phyloP scores from a whole-genome alignment of 2,888 invertebrate genomes.

The Hirtodrosophila duncani region DNA sequence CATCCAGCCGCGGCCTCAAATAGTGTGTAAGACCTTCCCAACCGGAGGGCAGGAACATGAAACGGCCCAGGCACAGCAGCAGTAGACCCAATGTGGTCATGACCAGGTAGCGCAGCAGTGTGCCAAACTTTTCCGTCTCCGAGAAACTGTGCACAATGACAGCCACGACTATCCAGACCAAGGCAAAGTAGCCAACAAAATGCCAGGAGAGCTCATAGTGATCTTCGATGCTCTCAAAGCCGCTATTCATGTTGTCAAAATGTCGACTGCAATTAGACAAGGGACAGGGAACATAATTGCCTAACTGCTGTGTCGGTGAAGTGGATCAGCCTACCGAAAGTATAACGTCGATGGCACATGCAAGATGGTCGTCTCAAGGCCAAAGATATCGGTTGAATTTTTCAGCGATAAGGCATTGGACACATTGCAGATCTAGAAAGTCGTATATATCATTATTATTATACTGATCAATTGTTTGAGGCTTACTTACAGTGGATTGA shows the following conservation, averaged over 20 bases:
- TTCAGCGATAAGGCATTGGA: not conserved
- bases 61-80: slow-evolving; percentile 51
- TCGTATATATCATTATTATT: not conserved
- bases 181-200: slow-evolving; percentile 39
- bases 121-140: slow-evolving; percentile 67
- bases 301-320: too few relatives aligned
- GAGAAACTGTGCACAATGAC: slow-evolving; percentile 55
- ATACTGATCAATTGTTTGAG: not conserved
- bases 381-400: not conserved
- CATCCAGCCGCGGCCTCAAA: slow-evolving; percentile 13
- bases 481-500: slow-evolving; percentile 28
- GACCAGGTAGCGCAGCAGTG: slow-evolving; percentile 55
- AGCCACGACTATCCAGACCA: slow-evolving; percentile 58
- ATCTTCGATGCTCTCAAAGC: accelerated
- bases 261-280: slow-evolving; percentile 6
- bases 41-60: slow-evolving; percentile 65
- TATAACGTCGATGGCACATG: slow-evolving; percentile 64
- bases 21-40: slow-evolving; percentile 33
- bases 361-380: not conserved
- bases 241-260: not conserved
- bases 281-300: too few relatives aligned
- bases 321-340: slow-evolving; percentile 46
- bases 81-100: slow-evolving; percentile 46
- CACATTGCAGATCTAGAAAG: slow-evolving; percentile 39
- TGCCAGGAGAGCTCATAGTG: slow-evolving; percentile 59